Percentiles rank a stretch among this genome's conserved stretches.
phyloP scores from a whole-genome alignment of 2,113 vertebrate genomes.

The Geococcyx californianus region DNA sequence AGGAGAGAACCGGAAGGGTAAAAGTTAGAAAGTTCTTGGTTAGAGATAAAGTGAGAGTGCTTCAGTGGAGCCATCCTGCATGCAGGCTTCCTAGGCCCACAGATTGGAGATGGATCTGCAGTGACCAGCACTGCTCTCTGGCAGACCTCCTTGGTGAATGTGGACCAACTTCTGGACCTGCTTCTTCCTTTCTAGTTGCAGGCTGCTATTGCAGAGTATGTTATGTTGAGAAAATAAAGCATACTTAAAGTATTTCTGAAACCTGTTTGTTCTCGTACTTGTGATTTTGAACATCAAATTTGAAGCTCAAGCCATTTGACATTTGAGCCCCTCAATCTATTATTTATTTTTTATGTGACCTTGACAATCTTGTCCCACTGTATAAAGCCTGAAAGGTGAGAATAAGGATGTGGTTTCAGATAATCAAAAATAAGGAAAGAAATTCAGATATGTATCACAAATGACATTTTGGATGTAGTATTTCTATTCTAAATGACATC shows the following conservation, averaged over 20 bases:
- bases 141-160: not conserved
- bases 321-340: not conserved
- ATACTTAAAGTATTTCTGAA: not conserved
- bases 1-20: too few relatives aligned
- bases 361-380: not conserved
- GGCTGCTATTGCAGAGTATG: not conserved
- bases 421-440: not conserved
- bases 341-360: not conserved
- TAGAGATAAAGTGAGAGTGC: not conserved
- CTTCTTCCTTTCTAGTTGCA: not conserved
- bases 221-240: not conserved
- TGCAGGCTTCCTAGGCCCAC: not conserved
- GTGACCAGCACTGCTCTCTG: not conserved
- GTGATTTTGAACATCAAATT: not conserved
- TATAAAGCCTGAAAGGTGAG: not conserved
- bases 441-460: not conserved
- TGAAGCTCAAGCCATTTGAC: not conserved
- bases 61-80: not conserved
- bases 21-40: too few relatives aligned
- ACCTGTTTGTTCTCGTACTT: not conserved
- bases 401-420: not conserved
- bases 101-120: not conserved
- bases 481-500: constrained; percentile 17
- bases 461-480: not conserved
- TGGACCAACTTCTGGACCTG: not conserved